Evolutionary conservation across 2,113 vertebrate species (phyloP), one percentile per base, ranked within the genome.

Genomic region (Corapipo altera): DNA sequence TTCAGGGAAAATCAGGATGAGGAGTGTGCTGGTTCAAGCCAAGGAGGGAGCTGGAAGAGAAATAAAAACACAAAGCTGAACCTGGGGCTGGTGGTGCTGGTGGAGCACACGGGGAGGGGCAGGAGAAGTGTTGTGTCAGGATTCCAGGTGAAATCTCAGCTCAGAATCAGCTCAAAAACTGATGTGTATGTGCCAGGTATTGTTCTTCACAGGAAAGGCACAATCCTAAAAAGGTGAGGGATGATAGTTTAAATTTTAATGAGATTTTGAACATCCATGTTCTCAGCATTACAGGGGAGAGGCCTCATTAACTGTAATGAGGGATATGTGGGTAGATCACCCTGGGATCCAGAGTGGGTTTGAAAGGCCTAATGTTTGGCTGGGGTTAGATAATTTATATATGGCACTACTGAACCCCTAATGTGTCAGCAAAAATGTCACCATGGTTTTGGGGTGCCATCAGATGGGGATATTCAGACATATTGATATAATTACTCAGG

Each of bases 11-110:
- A 11, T 18, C 4, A 9, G 70, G 62, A 12, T 39, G 37, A 27
- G 76, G 2, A 2, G 1, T 1, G 5, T 19, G 49, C 0, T 4
- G 19, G 7, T 46, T 48, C 27, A 15, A 58, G 51, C 51, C 2
- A 1, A 16, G 72, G 51, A 44, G 37, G 14, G 30, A n/a, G 12
- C 2, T 23, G 48, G 1, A 24, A 39, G 66, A 46, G 51, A 48
- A 39, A 44, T 14, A 23, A 37, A 35, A 21, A n/a, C n/a, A n/a
- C n/a, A n/a, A 52, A 54, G 79, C 8, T 51, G 59, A 26, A 27
- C 43, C 12, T 2, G 15, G 14, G 71, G 80, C 55, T 15, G 49
- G 49, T 28, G 72, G 28, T 39, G 72, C 10, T n/a, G 35, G 19
- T 21, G 19, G 57, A 43, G 32, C 30, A 27, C 22, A 5, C 0